Conservation (phyloP, 2,888 invertebrate species). For the Euzophera pinguis region DNA sequence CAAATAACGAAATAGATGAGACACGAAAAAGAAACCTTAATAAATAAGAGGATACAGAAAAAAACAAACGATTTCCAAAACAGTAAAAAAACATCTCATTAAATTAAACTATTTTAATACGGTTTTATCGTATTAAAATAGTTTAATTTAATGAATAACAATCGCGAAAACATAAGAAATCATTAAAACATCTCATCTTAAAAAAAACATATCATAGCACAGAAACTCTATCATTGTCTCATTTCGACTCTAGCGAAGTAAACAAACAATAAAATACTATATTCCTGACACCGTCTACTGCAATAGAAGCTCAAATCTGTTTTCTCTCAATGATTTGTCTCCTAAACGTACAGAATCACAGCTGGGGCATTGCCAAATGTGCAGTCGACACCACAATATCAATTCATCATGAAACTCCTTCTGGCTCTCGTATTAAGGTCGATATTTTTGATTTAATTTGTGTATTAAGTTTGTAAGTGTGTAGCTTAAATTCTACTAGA, state of each 20-base stretch:
- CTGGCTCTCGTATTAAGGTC: slow-evolving; percentile 25
- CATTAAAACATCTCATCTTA: no score
- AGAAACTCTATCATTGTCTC: background rate
- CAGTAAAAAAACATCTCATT: no score
- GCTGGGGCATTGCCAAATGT: slow-evolving; percentile 73
- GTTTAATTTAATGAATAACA: no score
- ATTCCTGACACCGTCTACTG: slow-evolving; percentile 45
- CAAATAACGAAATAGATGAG: no score
- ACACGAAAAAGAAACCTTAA: no score
- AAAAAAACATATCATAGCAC: no score
- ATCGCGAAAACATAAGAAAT: no score
- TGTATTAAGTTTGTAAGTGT: slow-evolving; percentile 40
- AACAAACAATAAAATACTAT: slow-evolving; percentile 59
- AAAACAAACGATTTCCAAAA: no score
- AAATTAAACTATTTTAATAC: no score
- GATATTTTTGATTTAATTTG: slow-evolving; percentile 21
- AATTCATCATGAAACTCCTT: slow-evolving; percentile 23
- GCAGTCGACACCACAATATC: slow-evolving; percentile 43
- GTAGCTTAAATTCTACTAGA: slow-evolving; percentile 61
- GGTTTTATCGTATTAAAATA: no score
- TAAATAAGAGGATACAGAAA: no score
- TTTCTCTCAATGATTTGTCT: slow-evolving; percentile 77
- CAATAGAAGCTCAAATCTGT: slow-evolving; percentile 72
- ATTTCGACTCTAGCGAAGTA: slow-evolving; percentile 20
- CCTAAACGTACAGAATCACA: slow-evolving; percentile 66